Evolutionary conservation across 1,140 invertebrate genomes (phyloP).

Genomic region (Bombus cullumanus): DNA sequence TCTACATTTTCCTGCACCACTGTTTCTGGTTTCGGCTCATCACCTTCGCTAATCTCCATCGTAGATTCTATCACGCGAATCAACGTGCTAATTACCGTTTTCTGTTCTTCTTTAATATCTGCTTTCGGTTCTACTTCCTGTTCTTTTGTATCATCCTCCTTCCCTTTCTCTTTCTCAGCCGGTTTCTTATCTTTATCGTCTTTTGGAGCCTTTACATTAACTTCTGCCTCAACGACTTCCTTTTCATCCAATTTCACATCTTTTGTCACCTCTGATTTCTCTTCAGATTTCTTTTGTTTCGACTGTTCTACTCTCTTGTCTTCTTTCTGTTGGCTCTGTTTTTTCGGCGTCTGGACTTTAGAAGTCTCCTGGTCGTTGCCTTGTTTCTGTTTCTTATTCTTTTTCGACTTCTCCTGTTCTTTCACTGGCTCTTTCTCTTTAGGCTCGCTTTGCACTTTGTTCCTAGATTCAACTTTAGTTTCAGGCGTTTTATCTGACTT

Average conservation of each 20-base stretch:
- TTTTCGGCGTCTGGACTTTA: background rate
- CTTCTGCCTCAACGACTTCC: background rate
- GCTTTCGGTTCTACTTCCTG: background rate
- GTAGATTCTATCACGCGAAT: conserved; percentile 6
- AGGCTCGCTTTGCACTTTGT: background rate
- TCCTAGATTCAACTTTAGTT: conserved; percentile 14
- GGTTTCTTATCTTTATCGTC: background rate
- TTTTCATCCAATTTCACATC: background rate
- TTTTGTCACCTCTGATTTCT: background rate
- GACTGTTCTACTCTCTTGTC: background rate
- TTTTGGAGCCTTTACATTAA: background rate
- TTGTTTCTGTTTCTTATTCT: conserved; percentile 18
- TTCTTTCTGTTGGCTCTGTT: background rate
- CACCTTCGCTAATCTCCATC: background rate
- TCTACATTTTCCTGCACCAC: background rate
- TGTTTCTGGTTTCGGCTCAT: background rate
- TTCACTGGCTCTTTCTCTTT: background rate
- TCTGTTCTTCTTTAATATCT: conserved; percentile 18
- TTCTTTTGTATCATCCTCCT: background rate
- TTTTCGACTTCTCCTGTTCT: conserved; percentile 17
- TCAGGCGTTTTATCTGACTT: background rate
- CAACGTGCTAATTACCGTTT: background rate
- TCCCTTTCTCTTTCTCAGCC: background rate
- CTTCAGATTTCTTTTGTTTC: background rate
- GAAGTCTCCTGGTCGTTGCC: background rate